Conservation (phyloP, 1,140 invertebrate species). For the Drosophila erecta region DNA sequence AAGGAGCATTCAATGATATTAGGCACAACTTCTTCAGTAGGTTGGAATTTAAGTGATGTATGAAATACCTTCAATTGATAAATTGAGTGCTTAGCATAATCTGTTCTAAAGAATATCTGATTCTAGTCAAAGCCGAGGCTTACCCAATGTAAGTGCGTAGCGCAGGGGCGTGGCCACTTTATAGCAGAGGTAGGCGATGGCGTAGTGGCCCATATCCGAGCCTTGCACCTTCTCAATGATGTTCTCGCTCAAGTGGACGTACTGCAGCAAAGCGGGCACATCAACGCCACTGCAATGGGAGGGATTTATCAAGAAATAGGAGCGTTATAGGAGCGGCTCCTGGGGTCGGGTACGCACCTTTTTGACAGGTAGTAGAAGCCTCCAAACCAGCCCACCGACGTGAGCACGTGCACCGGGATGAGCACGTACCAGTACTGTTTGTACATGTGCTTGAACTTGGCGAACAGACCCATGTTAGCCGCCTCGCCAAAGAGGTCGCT, state of each 20-base stretch:
- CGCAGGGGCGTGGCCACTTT: constrained; percentile 95
- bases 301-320: not conserved
- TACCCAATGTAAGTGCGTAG: constrained; percentile 95
- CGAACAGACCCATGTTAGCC: constrained; percentile 87
- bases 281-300: constrained; percentile 90
- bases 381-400: constrained; percentile 93
- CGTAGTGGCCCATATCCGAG: constrained; percentile 93
- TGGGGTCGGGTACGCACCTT: constrained; percentile 87
- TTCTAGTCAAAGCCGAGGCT: constrained; percentile 27
- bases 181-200: constrained; percentile 94
- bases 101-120: too few species aligned
- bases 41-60: not conserved
- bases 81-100: not conserved
- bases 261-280: constrained; percentile 91
- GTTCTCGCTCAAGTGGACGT: constrained; percentile 90
- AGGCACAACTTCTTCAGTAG: too few species aligned
- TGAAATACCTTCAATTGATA: not conserved
- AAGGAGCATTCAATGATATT: too few species aligned
- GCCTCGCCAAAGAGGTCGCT: constrained; percentile 75
- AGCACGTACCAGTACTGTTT: constrained; percentile 98
- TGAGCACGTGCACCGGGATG: constrained; percentile 94
- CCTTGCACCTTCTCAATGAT: constrained; percentile 90
- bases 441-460: constrained; percentile 95
- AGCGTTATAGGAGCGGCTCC: too few species aligned
- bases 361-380: constrained; percentile 94